Percentiles rank a stretch among this genome's conserved stretches.
Conservation (phyloP, 2,113 vertebrate species). For the Elephantulus edwardii region DNA sequence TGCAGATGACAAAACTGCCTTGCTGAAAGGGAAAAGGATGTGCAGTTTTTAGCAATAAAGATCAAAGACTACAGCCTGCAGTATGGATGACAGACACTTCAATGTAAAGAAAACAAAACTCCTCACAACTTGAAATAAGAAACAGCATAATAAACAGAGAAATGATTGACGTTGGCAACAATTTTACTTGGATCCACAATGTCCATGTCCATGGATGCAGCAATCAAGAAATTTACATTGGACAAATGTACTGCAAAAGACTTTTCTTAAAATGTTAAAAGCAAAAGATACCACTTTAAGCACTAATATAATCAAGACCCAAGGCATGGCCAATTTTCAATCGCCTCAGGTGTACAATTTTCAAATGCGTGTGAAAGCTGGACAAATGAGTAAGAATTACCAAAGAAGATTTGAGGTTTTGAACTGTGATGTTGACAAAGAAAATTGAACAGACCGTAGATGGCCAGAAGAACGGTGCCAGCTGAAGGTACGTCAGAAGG, state of each 20-base stretch:
- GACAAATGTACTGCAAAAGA: background rate
- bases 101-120: background rate
- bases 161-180: background rate
- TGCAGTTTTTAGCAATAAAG: background rate
- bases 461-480: no score
- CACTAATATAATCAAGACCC: background rate
- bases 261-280: background rate
- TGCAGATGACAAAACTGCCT: background rate
- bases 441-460: background rate
- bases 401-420: background rate
- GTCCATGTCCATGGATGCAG: background rate
- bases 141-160: background rate
- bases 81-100: background rate
- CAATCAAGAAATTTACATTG: background rate
- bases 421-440: background rate
- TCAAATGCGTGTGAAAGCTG: background rate
- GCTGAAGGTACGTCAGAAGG: background rate
- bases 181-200: background rate
- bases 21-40: background rate
- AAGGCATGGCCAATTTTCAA: background rate
- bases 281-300: background rate
- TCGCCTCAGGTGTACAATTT: no score
- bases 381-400: background rate
- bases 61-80: background rate
- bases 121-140: background rate